Evolutionary conservation across 1,140 invertebrate species (phyloP).

Genomic region (Drosophila equinoxialis): DNA sequence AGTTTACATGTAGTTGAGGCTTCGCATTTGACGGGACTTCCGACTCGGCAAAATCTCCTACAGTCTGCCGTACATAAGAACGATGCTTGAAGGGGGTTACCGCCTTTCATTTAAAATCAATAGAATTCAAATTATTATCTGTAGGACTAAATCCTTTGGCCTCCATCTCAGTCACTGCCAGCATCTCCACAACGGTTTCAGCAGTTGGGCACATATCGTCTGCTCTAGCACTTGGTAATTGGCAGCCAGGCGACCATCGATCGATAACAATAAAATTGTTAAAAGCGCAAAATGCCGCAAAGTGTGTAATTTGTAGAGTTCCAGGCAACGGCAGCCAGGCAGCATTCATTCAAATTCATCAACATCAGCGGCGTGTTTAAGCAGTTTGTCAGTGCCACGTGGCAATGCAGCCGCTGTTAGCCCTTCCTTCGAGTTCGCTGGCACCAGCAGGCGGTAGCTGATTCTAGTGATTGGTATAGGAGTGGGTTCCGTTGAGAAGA

Average conservation of each 20-base stretch:
- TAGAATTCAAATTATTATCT: too few species aligned
- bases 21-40: too few species aligned
- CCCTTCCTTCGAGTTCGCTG: slow-evolving; percentile 69
- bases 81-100: too few species aligned
- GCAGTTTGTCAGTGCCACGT: slow-evolving; percentile 79
- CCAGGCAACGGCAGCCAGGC: slow-evolving; percentile 18
- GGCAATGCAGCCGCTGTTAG: slow-evolving; percentile 53
- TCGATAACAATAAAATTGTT: slow-evolving; percentile 79
- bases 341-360: slow-evolving; percentile 68
- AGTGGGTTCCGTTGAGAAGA: slow-evolving; percentile 23
- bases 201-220: slow-evolving; percentile 9
- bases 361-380: slow-evolving; percentile 77
- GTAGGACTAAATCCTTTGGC: too few species aligned
- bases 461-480: slow-evolving; percentile 24
- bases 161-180: neutral
- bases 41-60: too few species aligned
- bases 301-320: slow-evolving; percentile 71
- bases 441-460: slow-evolving; percentile 68
- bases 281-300: slow-evolving; percentile 81
- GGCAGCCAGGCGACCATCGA: slow-evolving; percentile 71
- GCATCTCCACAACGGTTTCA: slow-evolving; percentile 4
- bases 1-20: too few species aligned
- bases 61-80: too few species aligned
- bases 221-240: slow-evolving; percentile 66
- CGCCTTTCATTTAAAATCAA: too few species aligned